A percentile compares a stretch with the other conserved stretches of the same genome.
Evolutionary conservation across 2,113 vertebrate genomes (phyloP).

Genomic region (Cathartes aura): DNA sequence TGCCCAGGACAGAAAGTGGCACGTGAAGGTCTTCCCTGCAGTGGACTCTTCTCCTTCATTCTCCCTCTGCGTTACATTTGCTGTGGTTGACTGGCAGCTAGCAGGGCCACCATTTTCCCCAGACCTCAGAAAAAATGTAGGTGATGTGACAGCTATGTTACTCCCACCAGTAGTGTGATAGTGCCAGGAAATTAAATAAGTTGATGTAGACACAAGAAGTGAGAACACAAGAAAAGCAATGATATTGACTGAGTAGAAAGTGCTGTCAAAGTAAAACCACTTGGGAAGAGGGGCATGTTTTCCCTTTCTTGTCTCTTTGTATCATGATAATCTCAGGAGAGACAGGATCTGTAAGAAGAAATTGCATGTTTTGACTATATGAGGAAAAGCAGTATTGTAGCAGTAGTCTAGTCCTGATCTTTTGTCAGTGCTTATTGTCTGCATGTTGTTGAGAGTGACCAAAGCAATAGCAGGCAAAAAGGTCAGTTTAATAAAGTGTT

Average conservation of each 20-base stretch:
- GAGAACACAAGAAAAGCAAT: background rate
- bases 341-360: background rate
- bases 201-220: background rate
- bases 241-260: background rate
- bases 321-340: background rate
- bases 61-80: fast-evolving
- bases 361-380: background rate
- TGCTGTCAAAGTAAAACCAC: background rate
- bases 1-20: background rate
- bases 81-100: background rate
- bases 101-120: background rate
- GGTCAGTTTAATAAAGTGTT: background rate
- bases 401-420: background rate
- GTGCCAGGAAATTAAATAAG: background rate
- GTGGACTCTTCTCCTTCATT: background rate
- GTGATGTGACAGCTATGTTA: background rate
- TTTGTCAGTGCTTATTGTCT: background rate
- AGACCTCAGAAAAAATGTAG: background rate
- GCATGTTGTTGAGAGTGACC: background rate
- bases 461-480: background rate
- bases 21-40: background rate
- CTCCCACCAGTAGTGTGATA: background rate
- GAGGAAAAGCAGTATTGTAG: background rate
- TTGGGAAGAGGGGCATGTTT: background rate
- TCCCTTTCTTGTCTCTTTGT: background rate